phyloP scores from a whole-genome alignment of 2,797 vertebrate genomes.

The Clarias laeviceps region DNA sequence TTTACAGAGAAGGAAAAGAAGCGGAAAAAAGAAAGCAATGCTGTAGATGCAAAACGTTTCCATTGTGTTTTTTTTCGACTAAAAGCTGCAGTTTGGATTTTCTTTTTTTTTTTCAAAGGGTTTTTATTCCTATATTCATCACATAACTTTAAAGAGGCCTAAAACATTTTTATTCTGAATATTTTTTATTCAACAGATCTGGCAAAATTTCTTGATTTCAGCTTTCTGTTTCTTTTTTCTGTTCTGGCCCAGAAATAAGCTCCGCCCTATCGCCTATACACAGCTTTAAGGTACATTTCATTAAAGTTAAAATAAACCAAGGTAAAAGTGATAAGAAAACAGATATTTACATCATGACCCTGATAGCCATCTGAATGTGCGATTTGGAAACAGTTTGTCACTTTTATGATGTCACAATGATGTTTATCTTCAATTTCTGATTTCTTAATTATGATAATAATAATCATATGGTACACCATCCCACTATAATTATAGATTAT shows the following conservation, averaged over 20 bases:
- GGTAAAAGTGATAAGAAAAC: background rate
- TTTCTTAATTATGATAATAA: background rate
- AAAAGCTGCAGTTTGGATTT: background rate
- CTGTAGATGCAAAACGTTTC: background rate
- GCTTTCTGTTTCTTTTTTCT: background rate
- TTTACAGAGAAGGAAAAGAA: background rate
- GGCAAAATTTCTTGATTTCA: background rate
- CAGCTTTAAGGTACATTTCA: background rate
- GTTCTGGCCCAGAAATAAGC: background rate
- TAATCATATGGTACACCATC: background rate
- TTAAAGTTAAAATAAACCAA: background rate
- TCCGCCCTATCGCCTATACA: background rate
- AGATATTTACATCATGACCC: background rate
- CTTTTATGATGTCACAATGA: background rate
- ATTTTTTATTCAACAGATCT: background rate
- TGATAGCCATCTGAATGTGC: background rate
- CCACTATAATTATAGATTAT: background rate
- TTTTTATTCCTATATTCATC: background rate
- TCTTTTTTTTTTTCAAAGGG: background rate
- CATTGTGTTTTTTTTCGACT: background rate
- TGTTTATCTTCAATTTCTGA: background rate
- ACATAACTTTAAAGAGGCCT: background rate
- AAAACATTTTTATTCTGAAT: background rate
- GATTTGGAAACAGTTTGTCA: background rate
- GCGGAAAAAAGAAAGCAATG: background rate